Base-by-base conservation (phyloP, 2,113 vertebrate genomes). In the Acanthisitta chloris region DNA sequence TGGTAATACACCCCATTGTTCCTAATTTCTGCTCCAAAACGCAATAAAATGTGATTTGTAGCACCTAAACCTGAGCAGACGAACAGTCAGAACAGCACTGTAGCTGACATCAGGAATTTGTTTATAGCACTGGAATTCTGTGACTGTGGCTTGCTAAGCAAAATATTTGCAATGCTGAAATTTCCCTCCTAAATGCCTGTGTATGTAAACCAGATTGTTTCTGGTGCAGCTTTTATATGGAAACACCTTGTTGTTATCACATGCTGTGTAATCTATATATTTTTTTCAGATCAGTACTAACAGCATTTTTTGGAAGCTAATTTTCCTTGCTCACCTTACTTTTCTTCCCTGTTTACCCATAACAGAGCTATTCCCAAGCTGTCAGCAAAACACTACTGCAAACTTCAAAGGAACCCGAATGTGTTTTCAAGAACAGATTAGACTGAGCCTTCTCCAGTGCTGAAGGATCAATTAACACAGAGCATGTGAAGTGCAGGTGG, bases 381-480 rank as follows among this genome's bases (percentile, higher is more conserved):
- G 36, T 69, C 57, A 80, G 29, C 33, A 65, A 86, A 94, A 31
- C 38, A 51, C n/a, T 80, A 3, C 24, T 40, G 28, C 9, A 62
- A 34, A 87, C 54, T 76, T 95, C 94, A 96, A 91, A 91, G 81
- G 66, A 81, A 54, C 25, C 3, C 31, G 51, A 66, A 59, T 54
- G 21, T 34, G 31, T 59, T 92, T 73, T 78, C 57, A 89, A 38
- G 52, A 89, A 23, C 28, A 66, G 69, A 80, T 76, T 24, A 76
- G 21, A 69, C 64, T 1, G 9, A 90, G 17, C 10, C 24, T 92
- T 69, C 26, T 72, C 19, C 23, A 36, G 29, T 49, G 28, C 38
- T 91, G 62, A 74, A 76, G 34, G 38, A 79, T 58, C 38, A 43
- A 62, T 90, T 94, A 85, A 76, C 48, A 8, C 42, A 67, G 33